Conservation (phyloP, 2,113 vertebrate genomes). For the Copsychus sechellarum region DNA sequence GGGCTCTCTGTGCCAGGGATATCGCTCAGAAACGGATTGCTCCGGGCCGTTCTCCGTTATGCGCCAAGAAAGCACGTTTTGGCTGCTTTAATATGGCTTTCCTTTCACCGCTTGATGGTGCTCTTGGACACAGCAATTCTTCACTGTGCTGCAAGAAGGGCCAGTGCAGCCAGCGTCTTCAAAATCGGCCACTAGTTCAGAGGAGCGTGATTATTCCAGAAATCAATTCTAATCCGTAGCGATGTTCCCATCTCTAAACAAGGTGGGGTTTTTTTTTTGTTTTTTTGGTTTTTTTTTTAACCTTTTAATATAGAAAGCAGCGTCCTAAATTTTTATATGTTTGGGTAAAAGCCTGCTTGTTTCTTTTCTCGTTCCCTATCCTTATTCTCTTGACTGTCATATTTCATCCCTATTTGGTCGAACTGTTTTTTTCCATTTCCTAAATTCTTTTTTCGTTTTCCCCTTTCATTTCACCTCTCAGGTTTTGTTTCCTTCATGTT, state of each 20-base stretch:
- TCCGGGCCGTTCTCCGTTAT: background rate
- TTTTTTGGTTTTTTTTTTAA: too few relatives aligned
- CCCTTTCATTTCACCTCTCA: background rate
- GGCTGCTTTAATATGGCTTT: background rate
- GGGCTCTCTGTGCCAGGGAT: background rate
- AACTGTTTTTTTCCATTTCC: background rate
- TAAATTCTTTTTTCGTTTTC: too few relatives aligned
- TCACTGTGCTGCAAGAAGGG: background rate
- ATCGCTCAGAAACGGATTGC: background rate
- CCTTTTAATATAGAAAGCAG: background rate
- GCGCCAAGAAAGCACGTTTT: background rate
- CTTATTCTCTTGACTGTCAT: background rate
- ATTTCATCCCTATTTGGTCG: background rate
- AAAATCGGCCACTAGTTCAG: background rate
- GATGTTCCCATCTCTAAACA: background rate
- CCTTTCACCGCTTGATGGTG: constrained; percentile 56
- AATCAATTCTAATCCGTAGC: background rate
- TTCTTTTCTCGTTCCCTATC: background rate
- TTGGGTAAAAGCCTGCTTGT: background rate
- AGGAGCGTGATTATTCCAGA: background rate
- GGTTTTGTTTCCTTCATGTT: background rate
- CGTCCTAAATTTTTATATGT: background rate
- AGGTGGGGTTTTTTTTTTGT: background rate
- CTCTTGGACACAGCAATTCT: constrained; percentile 51
- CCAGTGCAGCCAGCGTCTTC: background rate